phyloP scores from a whole-genome alignment of 1,140 invertebrate genomes.

The Theocolax elegans region DNA sequence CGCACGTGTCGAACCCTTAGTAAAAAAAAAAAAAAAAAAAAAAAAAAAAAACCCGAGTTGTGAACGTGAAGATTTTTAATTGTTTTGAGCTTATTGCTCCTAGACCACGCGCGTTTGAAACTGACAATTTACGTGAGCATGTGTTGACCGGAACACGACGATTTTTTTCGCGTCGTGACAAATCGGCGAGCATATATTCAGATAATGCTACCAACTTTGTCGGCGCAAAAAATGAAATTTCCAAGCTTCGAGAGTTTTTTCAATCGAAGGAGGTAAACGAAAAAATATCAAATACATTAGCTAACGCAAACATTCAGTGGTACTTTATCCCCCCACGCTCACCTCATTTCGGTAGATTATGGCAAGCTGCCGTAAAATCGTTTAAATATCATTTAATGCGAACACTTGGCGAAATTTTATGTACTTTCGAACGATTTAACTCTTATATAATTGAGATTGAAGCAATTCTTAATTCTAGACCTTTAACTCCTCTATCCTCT shows the following conservation, averaged over 20 bases:
- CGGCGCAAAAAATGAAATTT: conserved; percentile 15
- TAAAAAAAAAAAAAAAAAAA: no score
- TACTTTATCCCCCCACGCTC: background rate
- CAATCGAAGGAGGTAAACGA: background rate
- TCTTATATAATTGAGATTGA: conserved; percentile 42
- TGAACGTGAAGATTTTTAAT: no score
- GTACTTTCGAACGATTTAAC: conserved; percentile 44
- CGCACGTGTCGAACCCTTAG: no score
- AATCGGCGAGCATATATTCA: background rate
- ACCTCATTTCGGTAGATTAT: background rate
- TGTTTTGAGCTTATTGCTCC: no score
- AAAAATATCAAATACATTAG: background rate
- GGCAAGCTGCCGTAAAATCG: background rate
- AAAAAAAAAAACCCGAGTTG: no score
- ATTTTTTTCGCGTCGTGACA: background rate
- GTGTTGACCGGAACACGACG: no score
- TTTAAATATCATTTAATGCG: background rate
- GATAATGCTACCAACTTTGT: no score
- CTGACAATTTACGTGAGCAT: no score
- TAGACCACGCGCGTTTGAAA: no score
- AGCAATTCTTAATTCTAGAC: conserved; percentile 42
- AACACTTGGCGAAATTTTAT: conserved; percentile 9
- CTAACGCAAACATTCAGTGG: conserved; percentile 5
- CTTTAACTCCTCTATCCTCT: conserved; percentile 44
- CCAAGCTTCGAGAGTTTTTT: background rate